A percentile compares a stretch with the other conserved stretches of the same genome.
phyloP scores from a whole-genome alignment of 2,888 invertebrate genomes.

The Pyrrhia umbra region DNA sequence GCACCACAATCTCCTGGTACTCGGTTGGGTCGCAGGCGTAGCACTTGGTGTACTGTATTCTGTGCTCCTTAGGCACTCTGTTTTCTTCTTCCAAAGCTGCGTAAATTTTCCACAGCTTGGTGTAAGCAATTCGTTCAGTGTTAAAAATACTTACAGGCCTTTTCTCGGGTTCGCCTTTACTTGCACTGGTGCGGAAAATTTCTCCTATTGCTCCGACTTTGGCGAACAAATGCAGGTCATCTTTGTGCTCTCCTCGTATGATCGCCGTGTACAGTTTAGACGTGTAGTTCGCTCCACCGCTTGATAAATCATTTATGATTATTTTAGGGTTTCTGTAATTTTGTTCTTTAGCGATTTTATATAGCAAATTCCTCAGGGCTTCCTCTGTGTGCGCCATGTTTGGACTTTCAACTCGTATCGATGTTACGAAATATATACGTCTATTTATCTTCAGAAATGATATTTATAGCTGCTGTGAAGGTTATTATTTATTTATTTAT shows the following conservation, averaged over 20 bases:
- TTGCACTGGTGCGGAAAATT: too few species aligned
- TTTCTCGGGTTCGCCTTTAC: too few species aligned
- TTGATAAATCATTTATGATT: slow-evolving; percentile 30
- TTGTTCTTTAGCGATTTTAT: slow-evolving; percentile 40
- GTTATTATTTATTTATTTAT: too few species aligned
- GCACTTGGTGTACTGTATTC: slow-evolving; percentile 44
- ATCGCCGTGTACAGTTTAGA: slow-evolving; percentile 36
- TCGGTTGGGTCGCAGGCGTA: slow-evolving; percentile 40
- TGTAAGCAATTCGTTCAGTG: slow-evolving; percentile 46
- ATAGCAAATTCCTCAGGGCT: slow-evolving; percentile 8
- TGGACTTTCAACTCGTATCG: not conserved
- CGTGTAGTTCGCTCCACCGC: slow-evolving; percentile 53
- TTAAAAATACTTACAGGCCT: slow-evolving; percentile 20
- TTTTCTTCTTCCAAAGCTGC: slow-evolving; percentile 36
- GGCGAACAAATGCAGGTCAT: slow-evolving; percentile 43
- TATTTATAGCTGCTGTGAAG: too few species aligned
- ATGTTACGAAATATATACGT: too few species aligned
- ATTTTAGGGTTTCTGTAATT: slow-evolving; percentile 29
- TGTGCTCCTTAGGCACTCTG: slow-evolving; percentile 36
- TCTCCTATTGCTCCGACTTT: slow-evolving; percentile 41
- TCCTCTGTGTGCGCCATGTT: slow-evolving; percentile 32
- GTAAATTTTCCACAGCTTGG: slow-evolving; percentile 31
- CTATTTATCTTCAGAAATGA: too few species aligned
- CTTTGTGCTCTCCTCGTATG: slow-evolving; percentile 19
- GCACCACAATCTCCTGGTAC: slow-evolving; percentile 49